A percentile compares a stretch with the other conserved stretches of the same genome.
Conservation (phyloP, 2,113 vertebrate species). For the Hystrix cristata region DNA sequence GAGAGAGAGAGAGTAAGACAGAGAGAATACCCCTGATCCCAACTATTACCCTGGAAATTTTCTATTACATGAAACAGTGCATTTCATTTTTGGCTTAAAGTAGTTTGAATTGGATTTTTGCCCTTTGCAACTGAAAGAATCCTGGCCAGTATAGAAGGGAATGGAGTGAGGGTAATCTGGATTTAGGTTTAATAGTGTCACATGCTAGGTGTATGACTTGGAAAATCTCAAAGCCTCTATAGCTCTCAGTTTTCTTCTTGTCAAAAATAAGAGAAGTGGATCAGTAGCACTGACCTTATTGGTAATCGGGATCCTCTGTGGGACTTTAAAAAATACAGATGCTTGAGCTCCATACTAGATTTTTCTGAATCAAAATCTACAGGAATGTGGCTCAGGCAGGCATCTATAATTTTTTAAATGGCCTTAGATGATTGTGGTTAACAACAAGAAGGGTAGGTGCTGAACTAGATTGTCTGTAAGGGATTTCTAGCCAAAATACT, state of each 20-base stretch:
- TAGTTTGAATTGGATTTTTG: conserved; percentile 45
- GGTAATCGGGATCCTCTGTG: not conserved
- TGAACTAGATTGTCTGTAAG: not conserved
- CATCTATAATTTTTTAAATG: conserved; percentile 28
- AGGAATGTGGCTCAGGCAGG: not conserved
- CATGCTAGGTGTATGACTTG: not conserved
- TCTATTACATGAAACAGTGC: not conserved
- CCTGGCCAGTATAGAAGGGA: not conserved
- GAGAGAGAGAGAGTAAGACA: too few species aligned
- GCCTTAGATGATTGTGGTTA: conserved; percentile 13
- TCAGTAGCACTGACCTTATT: not conserved
- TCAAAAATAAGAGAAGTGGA: conserved; percentile 38
- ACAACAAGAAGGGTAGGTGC: not conserved
- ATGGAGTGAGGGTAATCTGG: not conserved
- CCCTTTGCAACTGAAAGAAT: not conserved
- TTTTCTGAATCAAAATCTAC: conserved; percentile 46
- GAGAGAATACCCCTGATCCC: not conserved
- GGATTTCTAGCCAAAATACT: not conserved
- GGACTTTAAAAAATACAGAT: not conserved
- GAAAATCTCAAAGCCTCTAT: not conserved
- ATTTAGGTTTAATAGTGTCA: conserved; percentile 7
- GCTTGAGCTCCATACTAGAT: not conserved
- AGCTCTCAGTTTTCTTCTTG: conserved; percentile 38
- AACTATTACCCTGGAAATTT: not conserved
- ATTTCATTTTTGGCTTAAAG: not conserved